Evolutionary conservation across 2,888 invertebrate species (phyloP), one percentile per base, ranked within the genome.

Genomic region (Chrysolina oricalcia): DNA sequence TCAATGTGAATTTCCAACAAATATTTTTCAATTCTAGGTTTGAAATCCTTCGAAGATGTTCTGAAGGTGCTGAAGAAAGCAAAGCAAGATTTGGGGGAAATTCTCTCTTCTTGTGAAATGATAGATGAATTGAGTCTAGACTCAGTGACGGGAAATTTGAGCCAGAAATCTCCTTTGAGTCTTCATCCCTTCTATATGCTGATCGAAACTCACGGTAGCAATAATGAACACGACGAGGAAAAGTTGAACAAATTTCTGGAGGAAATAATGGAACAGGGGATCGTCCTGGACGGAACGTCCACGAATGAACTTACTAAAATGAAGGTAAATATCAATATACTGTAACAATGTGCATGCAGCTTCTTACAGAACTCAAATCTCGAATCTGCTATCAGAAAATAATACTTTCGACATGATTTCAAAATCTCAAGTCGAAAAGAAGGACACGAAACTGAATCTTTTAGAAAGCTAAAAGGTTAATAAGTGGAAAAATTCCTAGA

Each of bases 21-120:
- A 8, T 6, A 0, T 35, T 23, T 76, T 72, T 23, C 10, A 17
- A 66, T 85, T 85, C 10, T 81, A 93, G 97, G 97, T 35, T 90
- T 97, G 48, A 89, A 93, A 72, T 92, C 90, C 46, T 99, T 97
- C 87, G 93, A 95, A 48, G 91, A 93, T 78, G 93, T 98, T 23
- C 89, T 98, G 15, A 90, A 93, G 81, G 92, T 96, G 0, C 95
- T 94, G 85, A 90, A 92, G 81, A 90, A 92, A 77, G 96, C 97
- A 0, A 96, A 94, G 87, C 88, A 88, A 0, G 91, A 93, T 27
- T 89, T 98, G 13, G 96, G 95, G 0, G 98, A 99, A 90, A 96
- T 98, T 79, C 88, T 99, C 53, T 98, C 98, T 5, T 97, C 98
- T 0, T 98, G 97, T 89, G 99, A 99, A 90, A 93, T 99, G 91